Evolutionary conservation across 2,113 vertebrate species (phyloP), one percentile per base, ranked within the genome.

Genomic region (Varanus salvator): DNA sequence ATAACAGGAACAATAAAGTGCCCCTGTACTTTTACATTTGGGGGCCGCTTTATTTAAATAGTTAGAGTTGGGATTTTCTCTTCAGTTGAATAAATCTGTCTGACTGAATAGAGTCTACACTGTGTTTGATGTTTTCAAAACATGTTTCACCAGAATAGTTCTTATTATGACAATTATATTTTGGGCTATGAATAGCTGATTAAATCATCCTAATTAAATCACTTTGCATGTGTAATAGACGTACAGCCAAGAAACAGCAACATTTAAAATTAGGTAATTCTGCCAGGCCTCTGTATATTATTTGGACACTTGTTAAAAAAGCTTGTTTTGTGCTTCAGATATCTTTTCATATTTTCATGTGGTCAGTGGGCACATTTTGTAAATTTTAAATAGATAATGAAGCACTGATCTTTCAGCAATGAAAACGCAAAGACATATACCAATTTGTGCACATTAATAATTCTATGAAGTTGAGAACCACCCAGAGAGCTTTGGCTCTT

Each of bases 71-170:
- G 94, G 92, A 95, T 69, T 75, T 74, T 2, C 90, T 92, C 82
- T 91, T 93, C 74, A 54, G 92, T 69, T 94, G 94, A 95, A 92
- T 95, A 92, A 92, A 90, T 5, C 52, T 81, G 89, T 94, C 94
- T 95, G 94, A 93, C 95, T 88, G 93, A 94, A 88, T 90, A 76
- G 90, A 93, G 90, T 93, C 95, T 93, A 94, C 94, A 68, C 92
- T 93, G 87, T 92, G 84, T 94, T 93, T 94, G 84, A 84, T 96
- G 85, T 80, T 91, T 93, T 85, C 44, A 69, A 84, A 89, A 84
- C n/a, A 60, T 85, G 60, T 8, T 89, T 86, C 93, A 71, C 91
- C 90, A 76, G 60, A 48, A 89, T 90, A 66, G 31, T 92, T 94
- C 91, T 92, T 94, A 92, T 89, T 91, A 91, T 88, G 88, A 17